A percentile compares a stretch with the other conserved stretches of the same genome.
Conservation (phyloP, 1,140 invertebrate genomes). For the Halictus rubicundus region DNA sequence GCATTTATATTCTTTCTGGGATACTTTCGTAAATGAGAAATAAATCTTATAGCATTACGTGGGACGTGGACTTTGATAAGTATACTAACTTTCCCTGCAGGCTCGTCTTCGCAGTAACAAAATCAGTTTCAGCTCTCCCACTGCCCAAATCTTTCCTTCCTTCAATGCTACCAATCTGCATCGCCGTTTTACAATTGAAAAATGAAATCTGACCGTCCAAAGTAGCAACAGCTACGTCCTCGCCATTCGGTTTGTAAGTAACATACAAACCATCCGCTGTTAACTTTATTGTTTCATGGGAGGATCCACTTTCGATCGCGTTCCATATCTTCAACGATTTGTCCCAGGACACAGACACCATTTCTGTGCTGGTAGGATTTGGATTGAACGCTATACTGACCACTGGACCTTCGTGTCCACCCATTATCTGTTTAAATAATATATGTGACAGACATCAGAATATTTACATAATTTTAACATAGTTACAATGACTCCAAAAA, state of each 20-base stretch:
- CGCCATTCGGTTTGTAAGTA: constrained; percentile 92
- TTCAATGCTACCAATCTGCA: constrained; percentile 90
- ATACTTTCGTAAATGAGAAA: no score
- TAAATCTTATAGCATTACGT: no score
- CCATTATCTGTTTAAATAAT: constrained; percentile 84
- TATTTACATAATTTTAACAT: neutral
- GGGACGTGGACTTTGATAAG: no score
- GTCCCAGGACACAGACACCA: constrained; percentile 97
- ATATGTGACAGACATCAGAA: neutral
- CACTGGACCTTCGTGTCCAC: constrained; percentile 96
- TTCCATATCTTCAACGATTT: constrained; percentile 96
- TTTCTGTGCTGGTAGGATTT: constrained; percentile 84
- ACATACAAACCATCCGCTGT: constrained; percentile 92
- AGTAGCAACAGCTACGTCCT: constrained; percentile 94
- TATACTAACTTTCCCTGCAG: constrained; percentile 89
- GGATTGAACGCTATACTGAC: constrained; percentile 91
- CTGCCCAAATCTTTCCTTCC: constrained; percentile 93
- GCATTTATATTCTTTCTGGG: no score
- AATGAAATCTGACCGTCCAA: constrained; percentile 94
- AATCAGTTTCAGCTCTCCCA: constrained; percentile 90
- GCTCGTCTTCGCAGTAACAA: constrained; percentile 93
- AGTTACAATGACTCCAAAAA: neutral
- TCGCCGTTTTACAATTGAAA: constrained; percentile 87
- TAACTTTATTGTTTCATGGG: constrained; percentile 91
- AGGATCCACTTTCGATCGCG: constrained; percentile 89